Base-by-base conservation (phyloP, 2,797 vertebrate genomes). In the Gymnothorax javanicus region DNA sequence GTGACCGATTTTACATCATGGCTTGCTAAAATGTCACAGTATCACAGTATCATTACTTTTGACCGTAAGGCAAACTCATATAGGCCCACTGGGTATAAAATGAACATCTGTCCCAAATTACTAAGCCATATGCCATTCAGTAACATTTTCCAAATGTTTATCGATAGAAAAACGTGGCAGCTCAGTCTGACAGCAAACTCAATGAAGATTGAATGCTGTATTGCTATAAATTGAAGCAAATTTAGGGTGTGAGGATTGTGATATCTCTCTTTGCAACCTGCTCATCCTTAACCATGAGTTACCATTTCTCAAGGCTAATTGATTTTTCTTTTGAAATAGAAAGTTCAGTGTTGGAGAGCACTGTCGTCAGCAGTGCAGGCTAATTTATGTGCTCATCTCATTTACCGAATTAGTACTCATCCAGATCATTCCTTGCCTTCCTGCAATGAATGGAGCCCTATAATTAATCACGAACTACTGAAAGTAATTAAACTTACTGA, bases 381-480 rank as follows among this genome's bases (percentile, higher is more conserved):
- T 73, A 11, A 73, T 73, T 73, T 73, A 77, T 77, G 73, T 52
- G 73, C 27, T 20, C 73, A 77, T 77, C 27, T 20, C 73, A 77
- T 77, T 43, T 77, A 77, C 43, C 33, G 67, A 69, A 75, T 77
- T 43, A 77, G 73, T 15, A 7, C 43, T 77, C 27, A 77, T 73
- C 69, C 69, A 33, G 25, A 7, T 3, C 69, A 73, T 27, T 73
- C 25, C 73, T 50, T 20, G 33, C 73, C 33, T 54, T 54, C 50
- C 56, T 81, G 11, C 43, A 79, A 15, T 11, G 43, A 54, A 5
- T 7, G 17, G 9, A 50, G 20, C 50, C 56, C 33, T 79, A 79
- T 79, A 33, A 9, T 64, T 54, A 81, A 79, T 69, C 79, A 83
- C 52, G 27, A 87, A 75, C 54, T 43, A 75, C 83, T 59, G 57